A percentile compares a stretch with the other conserved stretches of the same genome.
Evolutionary conservation across 2,888 invertebrate genomes (phyloP).

Genomic region (Himalopsyche kuldschensis): DNA sequence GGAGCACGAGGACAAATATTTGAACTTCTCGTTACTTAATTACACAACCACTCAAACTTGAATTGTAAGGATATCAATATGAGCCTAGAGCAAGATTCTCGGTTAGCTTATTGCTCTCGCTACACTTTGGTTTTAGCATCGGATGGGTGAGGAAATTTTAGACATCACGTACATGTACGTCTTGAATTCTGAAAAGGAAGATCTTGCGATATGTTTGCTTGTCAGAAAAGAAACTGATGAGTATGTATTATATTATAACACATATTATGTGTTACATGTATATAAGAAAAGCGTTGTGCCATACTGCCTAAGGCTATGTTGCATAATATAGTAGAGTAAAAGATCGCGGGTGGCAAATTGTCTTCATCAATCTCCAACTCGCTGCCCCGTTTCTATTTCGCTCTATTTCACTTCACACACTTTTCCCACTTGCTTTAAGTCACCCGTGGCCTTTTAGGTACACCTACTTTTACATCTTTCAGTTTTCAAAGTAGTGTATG

Average conservation of each 20-base stretch:
- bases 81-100: too few relatives aligned
- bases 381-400: not conserved
- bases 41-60: too few relatives aligned
- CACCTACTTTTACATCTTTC: too few relatives aligned
- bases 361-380: not conserved
- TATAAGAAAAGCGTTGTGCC: not conserved
- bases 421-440: not conserved
- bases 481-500: too few relatives aligned
- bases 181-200: not conserved
- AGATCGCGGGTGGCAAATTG: constrained; percentile 1
- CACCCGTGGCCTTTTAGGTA: not conserved
- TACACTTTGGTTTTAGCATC: too few relatives aligned
- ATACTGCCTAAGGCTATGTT: not conserved
- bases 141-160: too few relatives aligned
- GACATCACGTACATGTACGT: too few relatives aligned
- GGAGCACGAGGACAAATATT: too few relatives aligned
- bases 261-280: not conserved
- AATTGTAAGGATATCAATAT: too few relatives aligned
- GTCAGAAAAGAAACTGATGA: not conserved
- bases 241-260: not conserved
- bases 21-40: too few relatives aligned
- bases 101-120: too few relatives aligned
- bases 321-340: not conserved
- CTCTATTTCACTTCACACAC: not conserved
- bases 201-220: not conserved